These are phyloP conservation scores for Myotis myotis DNA, from an alignment of 2,797 vertebrate genomes.

Conservation along the genomic window DNA sequence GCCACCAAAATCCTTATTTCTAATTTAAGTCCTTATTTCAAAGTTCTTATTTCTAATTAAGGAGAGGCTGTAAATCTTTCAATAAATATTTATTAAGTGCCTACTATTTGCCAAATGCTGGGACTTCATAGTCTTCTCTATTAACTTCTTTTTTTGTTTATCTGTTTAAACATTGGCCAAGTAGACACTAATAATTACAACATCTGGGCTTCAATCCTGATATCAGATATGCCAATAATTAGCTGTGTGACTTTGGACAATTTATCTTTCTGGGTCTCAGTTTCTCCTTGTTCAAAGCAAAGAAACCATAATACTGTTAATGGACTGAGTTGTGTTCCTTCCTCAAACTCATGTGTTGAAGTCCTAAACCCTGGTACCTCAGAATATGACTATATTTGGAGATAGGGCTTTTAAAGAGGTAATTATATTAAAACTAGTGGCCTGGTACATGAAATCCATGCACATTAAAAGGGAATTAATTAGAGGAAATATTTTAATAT, in stretches of 20 bases:
- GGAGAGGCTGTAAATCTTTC: neutral
- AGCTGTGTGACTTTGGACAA: neutral
- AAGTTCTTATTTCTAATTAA: neutral
- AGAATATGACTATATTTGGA: neutral
- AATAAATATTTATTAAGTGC: neutral
- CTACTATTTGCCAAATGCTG: neutral
- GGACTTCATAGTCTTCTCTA: neutral
- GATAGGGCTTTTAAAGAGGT: neutral
- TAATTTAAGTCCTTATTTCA: neutral
- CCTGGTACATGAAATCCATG: too few species aligned
- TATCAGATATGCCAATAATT: neutral
- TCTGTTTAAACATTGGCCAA: constrained; percentile 32
- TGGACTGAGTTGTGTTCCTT: neutral
- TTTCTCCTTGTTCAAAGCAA: constrained; percentile 26
- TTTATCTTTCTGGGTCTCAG: neutral
- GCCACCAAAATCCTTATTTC: neutral
- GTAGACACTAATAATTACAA: neutral
- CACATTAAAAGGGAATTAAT: too few species aligned
- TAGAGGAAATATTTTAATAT: too few species aligned
- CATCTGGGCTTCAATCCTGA: neutral
- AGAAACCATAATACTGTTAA: neutral
- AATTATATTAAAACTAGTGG: neutral
- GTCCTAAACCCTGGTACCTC: neutral
- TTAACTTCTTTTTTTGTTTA: neutral
- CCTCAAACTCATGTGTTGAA: neutral